Evolutionary conservation across 2,113 vertebrate genomes (phyloP), one percentile per base, ranked within the genome.

Genomic region (Lates calcarifer): DNA sequence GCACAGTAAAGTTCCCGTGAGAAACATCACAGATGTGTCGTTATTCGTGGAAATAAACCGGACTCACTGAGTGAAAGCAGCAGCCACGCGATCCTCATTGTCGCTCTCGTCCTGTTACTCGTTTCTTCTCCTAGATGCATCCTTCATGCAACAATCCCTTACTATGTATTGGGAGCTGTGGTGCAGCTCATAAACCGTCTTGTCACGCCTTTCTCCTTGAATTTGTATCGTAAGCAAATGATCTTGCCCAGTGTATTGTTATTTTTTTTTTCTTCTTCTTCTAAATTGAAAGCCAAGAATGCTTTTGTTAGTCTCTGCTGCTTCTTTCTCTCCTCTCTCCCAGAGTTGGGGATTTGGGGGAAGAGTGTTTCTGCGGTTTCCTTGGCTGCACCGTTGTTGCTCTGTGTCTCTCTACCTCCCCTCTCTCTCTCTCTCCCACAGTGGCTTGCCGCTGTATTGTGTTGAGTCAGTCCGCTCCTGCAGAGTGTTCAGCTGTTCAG

Each of bases 11-110:
- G 11, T 18, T 2, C 15, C 18, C 10, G 1, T n/a, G 18, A 41
- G 39, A 45, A 17, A 10, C 41, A 45, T 24, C n/a, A 1, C 17
- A 33, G 39, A 33, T 57, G 64, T 22, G 1, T 49, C 3, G 15
- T 14, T 18, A 53, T 55, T 6, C 0, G 24, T 39, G 28, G 22
- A 33, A 11, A 28, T 0, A 20, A 47, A 3, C 0, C 0, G 6
- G 33, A 93, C 95, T 95, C 81, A 95, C 95, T 73, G 15, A 93
- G 70, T 26, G 82, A 74, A 66, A 95, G 35, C 53, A 93, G 75
- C 72, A 79, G 77, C 90, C 87, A 82, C n/a, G 78, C 77, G 79
- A 81, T 84, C 81, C 55, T 83, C 87, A 74, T 67, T 11, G 82
- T 90, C 20, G 73, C 67, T 68, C 64, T 79, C 84, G 88, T 92